Evolutionary conservation across 2,113 vertebrate genomes (phyloP), one percentile per base, ranked within the genome.

Genomic region (Halcyon senegalensis): DNA sequence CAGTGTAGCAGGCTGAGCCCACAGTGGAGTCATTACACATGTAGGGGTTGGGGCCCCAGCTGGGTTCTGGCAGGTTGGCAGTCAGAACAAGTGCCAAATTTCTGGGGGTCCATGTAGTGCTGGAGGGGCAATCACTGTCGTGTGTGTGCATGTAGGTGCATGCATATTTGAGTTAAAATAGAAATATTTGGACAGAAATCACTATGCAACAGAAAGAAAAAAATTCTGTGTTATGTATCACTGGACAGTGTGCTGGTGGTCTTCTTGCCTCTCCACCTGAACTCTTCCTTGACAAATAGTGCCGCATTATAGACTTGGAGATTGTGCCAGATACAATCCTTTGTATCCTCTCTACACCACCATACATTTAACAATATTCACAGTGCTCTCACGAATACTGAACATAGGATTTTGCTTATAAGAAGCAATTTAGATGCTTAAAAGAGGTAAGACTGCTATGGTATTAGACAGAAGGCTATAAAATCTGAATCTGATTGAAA

Each of bases 1-100:
- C 0, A 0, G 16, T 25, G 35, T 27, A n/a, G 15, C 27, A 58
- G 31, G 18, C 31, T 82, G 48, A 58, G 28, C 15, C 17, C 2
- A 0, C 0, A 0, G 8, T 37, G 27, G 17, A 84, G 12, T 20
- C 0, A 0, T 35, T 17, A 60, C 18, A 33, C 9, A 7, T 31
- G 6, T 21, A 43, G 35, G 7, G 15, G 7, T 11, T 16, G 11
- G 3, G 17, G 1, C 10, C 5, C 9, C 46, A 48, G 8, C 4
- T 2, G 1, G 20, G 5, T 7, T 12, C 5, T 0, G 1, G 8
- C 8, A 19, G 7, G 16, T 2, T 16, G 16, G 48, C 1, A 1
- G 8, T 41, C 14, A 59, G 35, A 73, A 21, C 41, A 35, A 62
- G n/a, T 0, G 0, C 31, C 30, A 21, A 28, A 16, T 35, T 78